These are phyloP conservation scores for Mimachlamys varia DNA, from an alignment of 2,888 invertebrate genomes.

Conservation along the genomic window DNA sequence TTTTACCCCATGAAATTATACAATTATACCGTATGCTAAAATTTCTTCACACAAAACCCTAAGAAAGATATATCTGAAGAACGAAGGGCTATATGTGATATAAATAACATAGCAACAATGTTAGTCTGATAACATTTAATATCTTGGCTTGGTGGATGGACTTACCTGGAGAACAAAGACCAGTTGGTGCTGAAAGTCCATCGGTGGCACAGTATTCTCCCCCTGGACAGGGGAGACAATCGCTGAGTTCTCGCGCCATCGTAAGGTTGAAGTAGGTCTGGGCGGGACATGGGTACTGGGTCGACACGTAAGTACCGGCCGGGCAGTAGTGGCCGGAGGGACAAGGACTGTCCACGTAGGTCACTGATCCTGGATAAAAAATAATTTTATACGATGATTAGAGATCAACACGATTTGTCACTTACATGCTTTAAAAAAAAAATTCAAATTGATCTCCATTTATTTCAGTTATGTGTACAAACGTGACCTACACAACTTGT, in stretches of 20 bases:
- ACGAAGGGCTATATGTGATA: too few relatives aligned
- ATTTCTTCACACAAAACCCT: too few relatives aligned
- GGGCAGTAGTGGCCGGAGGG: conserved; percentile 77
- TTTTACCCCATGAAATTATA: too few relatives aligned
- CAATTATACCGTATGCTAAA: too few relatives aligned
- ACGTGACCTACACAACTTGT: too few relatives aligned
- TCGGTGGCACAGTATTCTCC: conserved; percentile 76
- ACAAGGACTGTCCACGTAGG: conserved; percentile 72
- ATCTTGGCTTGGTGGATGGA: not conserved
- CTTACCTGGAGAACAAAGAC: conserved; percentile 72
- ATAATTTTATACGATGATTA: not conserved
- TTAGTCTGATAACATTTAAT: too few relatives aligned
- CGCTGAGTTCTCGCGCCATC: conserved; percentile 65
- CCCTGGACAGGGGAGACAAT: conserved; percentile 77
- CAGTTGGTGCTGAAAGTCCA: conserved; percentile 71
- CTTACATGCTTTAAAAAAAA: too few relatives aligned
- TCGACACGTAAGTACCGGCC: conserved; percentile 66
- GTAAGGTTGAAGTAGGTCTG: conserved; percentile 76
- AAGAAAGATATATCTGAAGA: too few relatives aligned
- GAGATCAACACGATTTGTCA: not conserved
- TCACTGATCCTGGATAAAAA: conserved; percentile 68
- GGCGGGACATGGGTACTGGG: conserved; percentile 74
- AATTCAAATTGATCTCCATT: too few relatives aligned
- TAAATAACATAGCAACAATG: too few relatives aligned
- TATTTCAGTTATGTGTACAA: too few relatives aligned